A percentile compares a stretch with the other conserved stretches of the same genome.
Conservation (phyloP, 23 tunicate genomes). For the Halocynthia roretzi region DNA sequence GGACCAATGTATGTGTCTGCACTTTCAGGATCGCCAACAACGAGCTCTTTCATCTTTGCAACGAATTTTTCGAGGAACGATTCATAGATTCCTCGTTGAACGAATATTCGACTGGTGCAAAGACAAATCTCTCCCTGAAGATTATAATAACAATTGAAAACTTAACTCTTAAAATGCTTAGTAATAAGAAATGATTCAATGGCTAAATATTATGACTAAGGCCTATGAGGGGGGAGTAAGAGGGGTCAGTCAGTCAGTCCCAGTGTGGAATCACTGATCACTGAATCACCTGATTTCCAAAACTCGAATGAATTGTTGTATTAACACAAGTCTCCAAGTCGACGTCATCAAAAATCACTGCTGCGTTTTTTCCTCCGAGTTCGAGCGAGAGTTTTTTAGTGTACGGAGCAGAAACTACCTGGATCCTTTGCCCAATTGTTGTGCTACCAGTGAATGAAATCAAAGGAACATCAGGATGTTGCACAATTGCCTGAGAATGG, state of each 20-base stretch:
- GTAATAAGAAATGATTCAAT: too few relatives aligned
- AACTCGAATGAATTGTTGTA: slow-evolving; percentile 44
- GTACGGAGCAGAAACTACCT: slow-evolving; percentile 44
- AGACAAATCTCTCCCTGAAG: slow-evolving; percentile 77
- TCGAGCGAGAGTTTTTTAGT: slow-evolving; percentile 76
- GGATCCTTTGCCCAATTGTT: slow-evolving; percentile 53
- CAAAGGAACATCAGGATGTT: slow-evolving; percentile 63
- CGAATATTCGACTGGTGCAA: slow-evolving; percentile 80
- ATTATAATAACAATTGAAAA: not conserved
- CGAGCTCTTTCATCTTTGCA: slow-evolving; percentile 10
- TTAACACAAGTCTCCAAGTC: slow-evolving; percentile 39
- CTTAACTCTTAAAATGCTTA: too few relatives aligned
- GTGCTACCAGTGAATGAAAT: slow-evolving; percentile 94
- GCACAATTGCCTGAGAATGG: slow-evolving; percentile 30
- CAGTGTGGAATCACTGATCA: too few relatives aligned
- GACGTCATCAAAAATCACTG: slow-evolving; percentile 64
- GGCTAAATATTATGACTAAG: too few relatives aligned
- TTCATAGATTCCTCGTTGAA: slow-evolving; percentile 48
- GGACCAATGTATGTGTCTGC: slow-evolving; percentile 55
- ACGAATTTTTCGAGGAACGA: slow-evolving; percentile 47
- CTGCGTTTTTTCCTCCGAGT: slow-evolving; percentile 92
- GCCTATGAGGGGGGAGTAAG: too few relatives aligned
- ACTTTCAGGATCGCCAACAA: slow-evolving; percentile 56
- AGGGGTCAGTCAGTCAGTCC: too few relatives aligned
- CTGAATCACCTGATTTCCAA: slow-evolving; percentile 64